Base-by-base conservation (phyloP, 2,113 vertebrate genomes). In the Lutjanus erythropterus region DNA sequence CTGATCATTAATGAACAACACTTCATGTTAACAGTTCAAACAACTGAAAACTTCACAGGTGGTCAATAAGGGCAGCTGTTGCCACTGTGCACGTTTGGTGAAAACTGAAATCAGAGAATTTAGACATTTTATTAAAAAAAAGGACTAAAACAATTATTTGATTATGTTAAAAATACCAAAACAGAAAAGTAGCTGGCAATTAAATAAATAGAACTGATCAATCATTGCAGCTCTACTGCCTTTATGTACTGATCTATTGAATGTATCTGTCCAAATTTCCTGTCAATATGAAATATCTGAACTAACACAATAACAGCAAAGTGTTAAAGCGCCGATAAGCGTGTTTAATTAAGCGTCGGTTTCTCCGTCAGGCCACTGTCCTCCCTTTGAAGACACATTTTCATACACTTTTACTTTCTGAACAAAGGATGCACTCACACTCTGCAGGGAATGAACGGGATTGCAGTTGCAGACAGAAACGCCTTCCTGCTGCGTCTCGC, bases 401-500 rank as follows among this genome's bases (percentile, higher is more conserved):
- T 14, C 14, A 44, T 50, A 25, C 18, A 23, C 42, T 60, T 79
- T 64, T n/a, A 44, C 14, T 62, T 18, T 11, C 31, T 47, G 35
- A 67, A 66, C 35, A 47, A 59, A 62, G 47, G 44, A 42, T 8
- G 23, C 9, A 21, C 18, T 52, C 37, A 19, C 9, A 5, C 11
- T 49, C 33, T 68, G 52, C 6, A 1, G 50, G 75, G 46, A 81
- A 44, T 11, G 55, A 64, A 50, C 46, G 39, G n/a, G 27, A 42
- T 10, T 58, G 31, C 33, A 33, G 49, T 6, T 6, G 46, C 27
- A 80, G 46, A 71, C n/a, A 44, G 50, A 70, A 19, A 60, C 2
- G 19, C 6, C 53, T 61, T 68, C 79, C 75, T 49, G 65, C 68
- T 44, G 66, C 16, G 52, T 59, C 44, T 33, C 16, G 41, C 71